A percentile compares a stretch with the other conserved stretches of the same genome.
Evolutionary conservation across 1,140 invertebrate species (phyloP).

Genomic region (Drosophila hydei): DNA sequence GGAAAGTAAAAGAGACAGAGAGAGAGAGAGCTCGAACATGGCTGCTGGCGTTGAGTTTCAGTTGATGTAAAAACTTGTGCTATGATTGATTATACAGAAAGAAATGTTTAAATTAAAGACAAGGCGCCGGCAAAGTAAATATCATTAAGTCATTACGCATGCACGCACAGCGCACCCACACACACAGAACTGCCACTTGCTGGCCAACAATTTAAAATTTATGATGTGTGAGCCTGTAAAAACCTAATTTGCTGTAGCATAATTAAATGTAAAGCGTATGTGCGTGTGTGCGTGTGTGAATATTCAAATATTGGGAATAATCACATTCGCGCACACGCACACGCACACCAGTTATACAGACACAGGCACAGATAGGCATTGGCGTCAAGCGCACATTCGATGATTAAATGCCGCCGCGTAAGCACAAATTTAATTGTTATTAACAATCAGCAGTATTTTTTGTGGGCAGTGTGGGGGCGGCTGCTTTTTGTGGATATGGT

Average conservation of each 20-base stretch:
- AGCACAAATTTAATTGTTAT: constrained; percentile 82
- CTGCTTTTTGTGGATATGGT: not conserved
- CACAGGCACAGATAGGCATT: constrained; percentile 30
- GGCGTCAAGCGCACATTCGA: constrained; percentile 68
- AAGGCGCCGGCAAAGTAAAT: constrained; percentile 59
- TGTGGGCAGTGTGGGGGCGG: not conserved
- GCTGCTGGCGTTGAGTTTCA: constrained; percentile 57
- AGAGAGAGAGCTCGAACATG: constrained; percentile 40
- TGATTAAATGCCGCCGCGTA: constrained; percentile 80
- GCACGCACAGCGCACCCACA: constrained; percentile 35
- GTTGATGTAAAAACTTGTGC: constrained; percentile 66
- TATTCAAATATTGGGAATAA: constrained; percentile 55
- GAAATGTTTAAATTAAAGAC: constrained; percentile 79
- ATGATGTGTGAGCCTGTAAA: constrained; percentile 80
- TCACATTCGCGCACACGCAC: constrained; percentile 13
- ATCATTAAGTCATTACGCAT: constrained; percentile 70
- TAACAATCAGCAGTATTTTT: constrained; percentile 77
- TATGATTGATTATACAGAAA: constrained; percentile 74
- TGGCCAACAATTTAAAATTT: constrained; percentile 77
- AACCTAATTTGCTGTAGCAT: constrained; percentile 78
- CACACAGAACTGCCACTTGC: constrained; percentile 17
- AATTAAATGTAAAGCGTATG: constrained; percentile 62
- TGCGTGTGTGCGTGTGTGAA: constrained; percentile 29
- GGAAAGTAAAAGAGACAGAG: not conserved
- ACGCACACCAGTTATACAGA: constrained; percentile 9